Conservation (phyloP, 1,140 invertebrate species). For the Lasioglossum albipes region DNA sequence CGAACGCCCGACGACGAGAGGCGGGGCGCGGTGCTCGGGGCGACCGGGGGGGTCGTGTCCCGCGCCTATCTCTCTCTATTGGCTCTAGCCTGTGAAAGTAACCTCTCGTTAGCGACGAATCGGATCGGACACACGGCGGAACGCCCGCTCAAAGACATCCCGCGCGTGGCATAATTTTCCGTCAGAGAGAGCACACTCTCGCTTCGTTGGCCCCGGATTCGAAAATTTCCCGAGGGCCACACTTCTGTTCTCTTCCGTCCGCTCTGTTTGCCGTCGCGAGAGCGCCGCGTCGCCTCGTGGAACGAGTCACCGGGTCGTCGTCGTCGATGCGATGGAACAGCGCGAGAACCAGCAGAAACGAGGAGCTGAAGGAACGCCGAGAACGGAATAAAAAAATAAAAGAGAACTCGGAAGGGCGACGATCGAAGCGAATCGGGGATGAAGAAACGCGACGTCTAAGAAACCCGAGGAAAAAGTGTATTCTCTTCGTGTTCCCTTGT, state of each 20-base stretch:
- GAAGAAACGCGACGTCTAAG: slow-evolving; percentile 24
- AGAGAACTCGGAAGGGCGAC: background rate
- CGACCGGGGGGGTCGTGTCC: too few relatives aligned
- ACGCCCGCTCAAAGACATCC: slow-evolving; percentile 26
- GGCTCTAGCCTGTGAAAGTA: slow-evolving; percentile 4
- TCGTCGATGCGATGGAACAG: background rate
- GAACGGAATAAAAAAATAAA: background rate
- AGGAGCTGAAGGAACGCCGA: background rate
- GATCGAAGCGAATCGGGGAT: slow-evolving; percentile 38
- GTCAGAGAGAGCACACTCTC: slow-evolving; percentile 42
- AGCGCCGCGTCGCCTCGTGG: background rate
- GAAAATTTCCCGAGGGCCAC: slow-evolving; percentile 45
- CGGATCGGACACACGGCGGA: slow-evolving; percentile 8
- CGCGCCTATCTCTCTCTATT: background rate
- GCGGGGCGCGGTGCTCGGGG: too few relatives aligned
- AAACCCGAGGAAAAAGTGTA: slow-evolving; percentile 28
- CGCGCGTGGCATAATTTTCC: slow-evolving; percentile 47
- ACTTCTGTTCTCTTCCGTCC: slow-evolving; percentile 5
- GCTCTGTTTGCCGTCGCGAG: slow-evolving; percentile 22
- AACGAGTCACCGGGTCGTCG: slow-evolving; percentile 12
- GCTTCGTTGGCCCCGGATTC: slow-evolving; percentile 33
- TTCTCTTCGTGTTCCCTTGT: slow-evolving; percentile 32
- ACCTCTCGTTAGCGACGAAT: slow-evolving; percentile 39
- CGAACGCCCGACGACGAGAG: background rate
- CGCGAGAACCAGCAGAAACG: too few relatives aligned